Conservation (phyloP, 2,888 invertebrate species). For the Calameuta pallipes region DNA sequence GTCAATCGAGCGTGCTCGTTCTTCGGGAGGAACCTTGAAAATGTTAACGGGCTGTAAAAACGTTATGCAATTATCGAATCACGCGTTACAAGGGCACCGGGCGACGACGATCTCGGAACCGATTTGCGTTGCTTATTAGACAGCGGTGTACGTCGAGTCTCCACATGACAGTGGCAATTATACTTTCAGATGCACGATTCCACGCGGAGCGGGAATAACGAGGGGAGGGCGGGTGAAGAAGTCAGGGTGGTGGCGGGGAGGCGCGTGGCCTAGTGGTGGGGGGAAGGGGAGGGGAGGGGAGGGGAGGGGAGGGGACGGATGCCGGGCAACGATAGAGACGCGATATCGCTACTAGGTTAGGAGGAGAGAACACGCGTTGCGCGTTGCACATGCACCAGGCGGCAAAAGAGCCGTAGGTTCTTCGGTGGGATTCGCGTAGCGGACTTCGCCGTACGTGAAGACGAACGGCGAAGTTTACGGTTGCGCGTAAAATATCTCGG, state of each 20-base stretch:
- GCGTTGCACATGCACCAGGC: no score
- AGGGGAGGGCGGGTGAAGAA: background rate
- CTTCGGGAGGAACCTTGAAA: background rate
- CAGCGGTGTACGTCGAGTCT: conserved; percentile 49
- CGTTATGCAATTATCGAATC: conserved; percentile 34
- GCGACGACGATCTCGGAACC: conserved; percentile 38
- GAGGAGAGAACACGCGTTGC: conserved; percentile 17
- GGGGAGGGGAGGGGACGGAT: no score
- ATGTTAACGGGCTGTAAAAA: background rate
- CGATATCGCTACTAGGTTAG: conserved; percentile 33
- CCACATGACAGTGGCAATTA: conserved; percentile 42
- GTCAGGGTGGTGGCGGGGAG: no score
- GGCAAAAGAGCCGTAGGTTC: no score
- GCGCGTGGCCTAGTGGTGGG: no score
- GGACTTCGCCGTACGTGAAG: no score
- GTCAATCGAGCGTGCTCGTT: background rate
- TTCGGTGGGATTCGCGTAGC: no score
- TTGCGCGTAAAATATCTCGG: no score
- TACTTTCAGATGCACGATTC: conserved; percentile 49
- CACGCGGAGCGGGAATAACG: conserved; percentile 17
- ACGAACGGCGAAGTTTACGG: no score
- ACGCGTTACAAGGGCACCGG: conserved; percentile 38
- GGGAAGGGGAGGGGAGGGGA: no score
- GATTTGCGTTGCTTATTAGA: conserved; percentile 59
- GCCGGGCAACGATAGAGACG: background rate